These are phyloP conservation scores for Drosophila greeni DNA, from an alignment of 2,888 invertebrate species.

Conservation along the genomic window DNA sequence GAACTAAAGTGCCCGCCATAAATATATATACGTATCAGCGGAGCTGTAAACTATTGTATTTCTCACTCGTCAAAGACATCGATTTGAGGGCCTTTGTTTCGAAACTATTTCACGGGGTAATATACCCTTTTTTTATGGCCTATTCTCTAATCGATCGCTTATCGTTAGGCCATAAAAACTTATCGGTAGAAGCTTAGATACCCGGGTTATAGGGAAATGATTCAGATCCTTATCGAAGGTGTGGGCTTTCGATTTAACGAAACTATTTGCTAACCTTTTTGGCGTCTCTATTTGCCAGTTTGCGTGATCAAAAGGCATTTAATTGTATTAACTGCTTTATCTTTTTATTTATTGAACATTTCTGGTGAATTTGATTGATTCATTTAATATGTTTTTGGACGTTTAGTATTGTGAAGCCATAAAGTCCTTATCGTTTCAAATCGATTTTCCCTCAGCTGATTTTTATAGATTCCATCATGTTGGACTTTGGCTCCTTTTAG, in stretches of 20 bases:
- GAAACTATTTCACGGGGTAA: constrained; percentile 1
- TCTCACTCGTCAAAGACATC: not conserved
- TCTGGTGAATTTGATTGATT: not conserved
- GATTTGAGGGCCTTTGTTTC: constrained; percentile 3
- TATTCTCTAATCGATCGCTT: not conserved
- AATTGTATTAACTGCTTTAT: not conserved
- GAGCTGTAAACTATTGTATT: constrained; percentile 3
- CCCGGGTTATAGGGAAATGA: not conserved
- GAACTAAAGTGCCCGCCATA: constrained; percentile 11
- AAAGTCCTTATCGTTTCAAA: constrained; percentile 2
- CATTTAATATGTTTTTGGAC: not conserved
- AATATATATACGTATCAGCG: constrained; percentile 1
- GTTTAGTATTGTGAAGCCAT: not conserved
- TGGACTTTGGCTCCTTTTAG: not conserved
- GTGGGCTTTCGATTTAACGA: not conserved
- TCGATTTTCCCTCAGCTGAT: constrained; percentile 6
- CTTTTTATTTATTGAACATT: not conserved
- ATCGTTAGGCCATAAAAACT: constrained; percentile 2
- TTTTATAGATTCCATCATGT: not conserved
- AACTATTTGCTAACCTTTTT: not conserved
- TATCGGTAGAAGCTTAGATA: constrained; percentile 5
- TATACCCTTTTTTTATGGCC: not conserved
- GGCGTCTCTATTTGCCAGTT: not conserved
- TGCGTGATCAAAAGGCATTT: too few species aligned
- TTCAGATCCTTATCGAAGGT: constrained; percentile 2